Evolutionary conservation across 2,113 vertebrate genomes (phyloP).

Genomic region (Syngnathoides biaculeatus): DNA sequence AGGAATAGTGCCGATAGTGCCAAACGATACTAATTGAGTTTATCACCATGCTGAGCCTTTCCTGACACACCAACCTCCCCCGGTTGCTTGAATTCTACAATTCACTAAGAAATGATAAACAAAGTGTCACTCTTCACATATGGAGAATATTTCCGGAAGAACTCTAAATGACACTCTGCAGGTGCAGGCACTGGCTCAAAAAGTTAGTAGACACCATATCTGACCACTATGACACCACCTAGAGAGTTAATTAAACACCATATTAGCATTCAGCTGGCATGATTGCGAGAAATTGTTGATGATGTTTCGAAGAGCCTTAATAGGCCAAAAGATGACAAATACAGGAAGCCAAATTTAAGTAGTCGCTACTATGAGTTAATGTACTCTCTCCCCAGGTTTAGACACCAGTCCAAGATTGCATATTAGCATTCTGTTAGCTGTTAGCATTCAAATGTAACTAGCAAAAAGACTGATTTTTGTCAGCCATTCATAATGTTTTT

Average conservation of each 20-base stretch:
- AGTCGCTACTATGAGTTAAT: not conserved
- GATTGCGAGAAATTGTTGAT: not conserved
- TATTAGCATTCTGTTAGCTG: not conserved
- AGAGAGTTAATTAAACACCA: too few relatives aligned
- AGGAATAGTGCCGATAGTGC: not conserved
- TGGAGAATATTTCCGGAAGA: slow-evolving; percentile 8
- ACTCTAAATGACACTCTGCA: slow-evolving; percentile 22
- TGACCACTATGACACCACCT: too few relatives aligned
- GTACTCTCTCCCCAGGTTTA: not conserved
- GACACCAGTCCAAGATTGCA: not conserved
- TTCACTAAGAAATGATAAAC: not conserved
- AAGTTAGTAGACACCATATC: not conserved
- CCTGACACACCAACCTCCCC: not conserved
- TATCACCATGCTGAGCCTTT: not conserved
- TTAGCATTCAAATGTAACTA: not conserved
- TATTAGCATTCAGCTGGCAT: not conserved
- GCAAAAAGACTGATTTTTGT: not conserved
- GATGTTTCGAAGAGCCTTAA: not conserved
- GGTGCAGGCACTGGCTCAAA: slow-evolving; percentile 1
- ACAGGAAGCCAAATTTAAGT: not conserved
- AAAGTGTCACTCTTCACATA: not conserved
- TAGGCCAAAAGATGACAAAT: not conserved
- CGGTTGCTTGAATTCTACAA: not conserved
- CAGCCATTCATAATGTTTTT: not conserved
- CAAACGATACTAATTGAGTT: not conserved